These are phyloP conservation scores for Therioaphis trifolii DNA, from an alignment of 2,888 invertebrate species.

Conservation along the genomic window DNA sequence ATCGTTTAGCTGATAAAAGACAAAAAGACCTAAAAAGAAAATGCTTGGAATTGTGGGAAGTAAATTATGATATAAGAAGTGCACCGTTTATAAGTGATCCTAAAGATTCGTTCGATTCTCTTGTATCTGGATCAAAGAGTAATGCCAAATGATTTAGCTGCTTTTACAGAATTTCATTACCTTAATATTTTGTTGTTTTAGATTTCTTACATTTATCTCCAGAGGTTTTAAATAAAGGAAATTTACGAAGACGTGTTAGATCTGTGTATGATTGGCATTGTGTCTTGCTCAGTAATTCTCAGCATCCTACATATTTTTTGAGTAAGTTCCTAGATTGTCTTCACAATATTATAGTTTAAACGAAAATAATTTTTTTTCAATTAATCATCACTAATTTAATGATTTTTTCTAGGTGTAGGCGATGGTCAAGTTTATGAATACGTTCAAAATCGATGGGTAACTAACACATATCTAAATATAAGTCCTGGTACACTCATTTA, in stretches of 20 bases:
- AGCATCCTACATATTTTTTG: slow-evolving; percentile 74
- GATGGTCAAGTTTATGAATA: slow-evolving; percentile 63
- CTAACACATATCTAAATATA: slow-evolving; percentile 70
- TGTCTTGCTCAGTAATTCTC: slow-evolving; percentile 69
- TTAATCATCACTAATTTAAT: no score
- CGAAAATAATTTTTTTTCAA: slow-evolving; percentile 41
- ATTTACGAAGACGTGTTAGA: slow-evolving; percentile 65
- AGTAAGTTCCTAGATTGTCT: slow-evolving; percentile 69
- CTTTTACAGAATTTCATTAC: not conserved
- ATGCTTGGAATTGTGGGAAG: slow-evolving; percentile 82
- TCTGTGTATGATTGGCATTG: slow-evolving; percentile 78
- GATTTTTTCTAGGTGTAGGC: slow-evolving; percentile 68
- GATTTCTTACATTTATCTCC: slow-evolving; percentile 54
- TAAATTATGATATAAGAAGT: slow-evolving; percentile 69
- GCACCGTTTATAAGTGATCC: slow-evolving; percentile 58
- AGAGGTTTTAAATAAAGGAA: slow-evolving; percentile 50
- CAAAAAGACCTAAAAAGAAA: slow-evolving; percentile 79
- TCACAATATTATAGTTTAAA: not conserved
- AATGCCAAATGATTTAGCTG: no score
- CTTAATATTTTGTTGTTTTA: slow-evolving; percentile 34
- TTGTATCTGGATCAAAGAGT: slow-evolving; percentile 42
- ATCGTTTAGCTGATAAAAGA: slow-evolving; percentile 75
- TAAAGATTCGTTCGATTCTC: slow-evolving; percentile 14
- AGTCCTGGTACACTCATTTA: slow-evolving; percentile 79
- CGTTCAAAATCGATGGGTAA: slow-evolving; percentile 70